Conservation (phyloP, 2,888 invertebrate species). For the Steinernema hermaphroditum region DNA sequence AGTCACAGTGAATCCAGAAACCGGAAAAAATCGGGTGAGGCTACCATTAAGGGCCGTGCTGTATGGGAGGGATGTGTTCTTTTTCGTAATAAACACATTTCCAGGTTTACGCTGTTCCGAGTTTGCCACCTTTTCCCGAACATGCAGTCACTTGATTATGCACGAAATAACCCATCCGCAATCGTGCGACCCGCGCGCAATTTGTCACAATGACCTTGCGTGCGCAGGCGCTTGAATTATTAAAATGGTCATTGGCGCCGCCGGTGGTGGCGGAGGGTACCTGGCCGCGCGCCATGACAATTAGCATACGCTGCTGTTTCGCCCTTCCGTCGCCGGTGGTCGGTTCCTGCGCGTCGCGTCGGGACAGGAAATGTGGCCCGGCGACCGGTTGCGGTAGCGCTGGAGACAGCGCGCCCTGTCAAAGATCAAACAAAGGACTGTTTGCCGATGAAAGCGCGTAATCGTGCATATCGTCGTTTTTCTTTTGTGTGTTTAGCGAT, state of each 20-base stretch:
- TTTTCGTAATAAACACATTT: too few species aligned
- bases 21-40: too few species aligned
- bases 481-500: not conserved
- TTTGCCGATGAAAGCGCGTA: not conserved
- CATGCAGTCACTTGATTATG: conserved; percentile 11
- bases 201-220: conserved; percentile 29
- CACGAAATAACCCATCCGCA: not conserved
- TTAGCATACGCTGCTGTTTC: not conserved
- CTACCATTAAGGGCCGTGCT: too few species aligned
- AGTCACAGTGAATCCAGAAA: too few species aligned
- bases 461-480: conserved; percentile 15
- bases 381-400: conserved; percentile 24
- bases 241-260: conserved; percentile 12
- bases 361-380: conserved; percentile 9
- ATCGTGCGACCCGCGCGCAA: conserved; percentile 17
- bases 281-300: conserved; percentile 15
- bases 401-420: conserved; percentile 28
- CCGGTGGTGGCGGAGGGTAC: too few species aligned
- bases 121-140: too few species aligned
- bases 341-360: not conserved
- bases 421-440: not conserved
- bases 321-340: too few species aligned
- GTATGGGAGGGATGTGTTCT: too few species aligned
- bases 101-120: too few species aligned
- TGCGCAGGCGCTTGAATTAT: conserved; percentile 29